Evolutionary conservation across 2,888 invertebrate genomes (phyloP).

Genomic region (Pyrrhopygopsis socrates): DNA sequence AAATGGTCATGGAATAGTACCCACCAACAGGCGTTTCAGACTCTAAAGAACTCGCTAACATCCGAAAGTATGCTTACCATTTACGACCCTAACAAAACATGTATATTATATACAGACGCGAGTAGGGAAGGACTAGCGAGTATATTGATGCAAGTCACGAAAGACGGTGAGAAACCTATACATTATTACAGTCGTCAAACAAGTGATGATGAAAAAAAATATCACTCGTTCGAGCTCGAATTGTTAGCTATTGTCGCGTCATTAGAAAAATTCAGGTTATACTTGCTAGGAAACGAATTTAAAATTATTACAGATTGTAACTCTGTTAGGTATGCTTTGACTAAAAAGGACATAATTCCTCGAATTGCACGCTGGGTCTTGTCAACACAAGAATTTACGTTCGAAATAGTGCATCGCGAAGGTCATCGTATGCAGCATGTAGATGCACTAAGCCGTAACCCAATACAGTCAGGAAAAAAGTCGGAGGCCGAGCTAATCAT

Average conservation of each 20-base stretch:
- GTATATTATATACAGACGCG: neutral
- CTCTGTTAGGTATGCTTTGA: neutral
- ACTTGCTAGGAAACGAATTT: neutral
- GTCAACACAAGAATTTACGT: conserved; percentile 86
- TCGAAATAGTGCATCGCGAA: conserved; percentile 83
- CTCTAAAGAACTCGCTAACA: neutral
- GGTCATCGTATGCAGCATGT: conserved; percentile 62
- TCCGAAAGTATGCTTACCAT: neutral
- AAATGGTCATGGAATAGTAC: neutral
- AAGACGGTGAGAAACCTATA: conserved; percentile 82
- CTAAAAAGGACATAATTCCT: neutral
- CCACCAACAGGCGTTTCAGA: neutral
- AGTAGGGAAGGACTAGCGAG: conserved; percentile 8
- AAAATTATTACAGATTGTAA: neutral
- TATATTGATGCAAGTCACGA: conserved; percentile 30
- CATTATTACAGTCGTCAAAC: conserved; percentile 88
- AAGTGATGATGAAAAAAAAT: conserved; percentile 87
- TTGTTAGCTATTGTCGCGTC: neutral
- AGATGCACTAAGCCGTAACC: conserved; percentile 76
- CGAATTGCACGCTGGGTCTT: conserved; percentile 84
- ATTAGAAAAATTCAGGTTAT: neutral
- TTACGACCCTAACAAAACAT: neutral
- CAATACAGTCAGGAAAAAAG: conserved; percentile 17
- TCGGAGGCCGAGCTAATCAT: conserved; percentile 34
- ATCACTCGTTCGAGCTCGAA: conserved; percentile 88